Evolutionary conservation across 2,888 invertebrate genomes (phyloP).

Genomic region (Disparrhopalites patrizii): DNA sequence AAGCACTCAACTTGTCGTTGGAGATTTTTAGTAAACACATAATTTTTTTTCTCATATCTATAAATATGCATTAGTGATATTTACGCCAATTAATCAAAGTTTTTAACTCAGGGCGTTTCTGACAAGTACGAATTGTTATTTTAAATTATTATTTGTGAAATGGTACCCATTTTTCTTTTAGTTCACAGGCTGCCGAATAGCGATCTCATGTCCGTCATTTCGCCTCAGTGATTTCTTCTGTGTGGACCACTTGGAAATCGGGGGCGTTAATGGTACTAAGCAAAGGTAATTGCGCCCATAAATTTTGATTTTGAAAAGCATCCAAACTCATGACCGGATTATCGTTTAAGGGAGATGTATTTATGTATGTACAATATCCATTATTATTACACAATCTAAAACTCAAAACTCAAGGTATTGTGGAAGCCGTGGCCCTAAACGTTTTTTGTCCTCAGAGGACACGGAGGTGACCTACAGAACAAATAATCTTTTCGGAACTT

Average conservation of each 20-base stretch:
- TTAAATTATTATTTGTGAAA: neutral
- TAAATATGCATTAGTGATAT: neutral
- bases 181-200: slow-evolving; percentile 12
- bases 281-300: too few relatives aligned
- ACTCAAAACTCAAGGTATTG: slow-evolving; percentile 8
- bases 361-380: neutral
- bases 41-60: too few relatives aligned
- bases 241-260: slow-evolving; percentile 17
- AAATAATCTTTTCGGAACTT: slow-evolving; percentile 33
- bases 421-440: neutral
- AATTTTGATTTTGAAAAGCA: too few relatives aligned
- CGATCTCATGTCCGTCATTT: slow-evolving; percentile 15
- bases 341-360: neutral
- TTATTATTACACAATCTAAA: neutral
- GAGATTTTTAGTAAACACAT: slow-evolving; percentile 21
- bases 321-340: too few relatives aligned
- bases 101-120: too few relatives aligned
- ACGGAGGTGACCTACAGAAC: slow-evolving; percentile 33
- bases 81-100: too few relatives aligned
- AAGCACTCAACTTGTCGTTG: slow-evolving; percentile 3
- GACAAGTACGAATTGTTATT: too few relatives aligned
- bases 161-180: neutral
- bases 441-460: neutral
- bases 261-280: neutral
- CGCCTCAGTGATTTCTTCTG: slow-evolving; percentile 13